Base-by-base conservation (phyloP, 2,888 invertebrate genomes). In the Argyresthia albistria region DNA sequence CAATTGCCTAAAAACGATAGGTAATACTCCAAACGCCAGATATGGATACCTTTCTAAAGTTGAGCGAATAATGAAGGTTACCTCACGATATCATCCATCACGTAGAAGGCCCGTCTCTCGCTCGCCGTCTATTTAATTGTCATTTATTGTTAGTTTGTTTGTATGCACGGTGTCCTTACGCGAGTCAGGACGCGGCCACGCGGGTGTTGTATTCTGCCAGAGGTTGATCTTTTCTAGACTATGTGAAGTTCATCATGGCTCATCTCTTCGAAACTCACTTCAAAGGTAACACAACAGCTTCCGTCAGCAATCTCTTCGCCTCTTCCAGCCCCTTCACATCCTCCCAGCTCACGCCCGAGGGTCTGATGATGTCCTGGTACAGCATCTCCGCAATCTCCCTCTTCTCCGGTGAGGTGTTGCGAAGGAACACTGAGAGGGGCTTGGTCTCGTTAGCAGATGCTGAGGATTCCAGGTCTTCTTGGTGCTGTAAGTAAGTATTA, bases 231-330 rank as follows among this genome's bases (percentile, higher is more conserved):
- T n/a, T n/a, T n/a, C n/a, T n/a, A n/a, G n/a, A 25, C 25, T 25
- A 6, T 25, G 2, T 25, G 25, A 25, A 25, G 25, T 25, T 25
- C 6, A 25, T 25, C 2, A 25, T 6, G 25, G 2, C 25, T 25
- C 25, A 2, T 25, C 2, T 25, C 25, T 25, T 25, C 6, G 3
- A 25, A 25, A 25, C 39, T 11, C 8, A 39, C 39, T 39, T 39
- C 9, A 39, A 9, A 8, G 95, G 95, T 68, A 95, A 95, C 4
- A 97, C 89, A 0, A 96, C 93, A 0, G 97, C 93, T 79, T 98
- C 97, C 84, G 95, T 94, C 12, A 97, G 83, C 54, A 93, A 74
- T 63, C 90, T 89, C 69, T 96, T 95, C 8, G 95, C 93, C 9
- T 90, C 80, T 1, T 91, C 89, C 61, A 97, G 84, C 4, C 88